Evolutionary conservation across 2,797 vertebrate genomes (phyloP), one percentile per base, ranked within the genome.

Genomic region (Eremophila alpestris): DNA sequence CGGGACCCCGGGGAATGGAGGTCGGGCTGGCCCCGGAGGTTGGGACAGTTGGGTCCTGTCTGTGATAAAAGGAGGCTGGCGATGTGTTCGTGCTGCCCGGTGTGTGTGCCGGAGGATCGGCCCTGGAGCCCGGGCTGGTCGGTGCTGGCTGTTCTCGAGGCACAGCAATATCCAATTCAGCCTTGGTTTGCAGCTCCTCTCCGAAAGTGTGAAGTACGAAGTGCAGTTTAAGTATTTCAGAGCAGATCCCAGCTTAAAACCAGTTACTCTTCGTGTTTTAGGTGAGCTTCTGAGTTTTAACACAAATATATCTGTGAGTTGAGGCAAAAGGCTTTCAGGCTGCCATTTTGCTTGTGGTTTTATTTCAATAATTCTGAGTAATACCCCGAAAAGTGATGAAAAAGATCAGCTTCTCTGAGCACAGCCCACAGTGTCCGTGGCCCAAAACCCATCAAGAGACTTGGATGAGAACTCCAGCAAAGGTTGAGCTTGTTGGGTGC

Each of bases 81-180:
- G 26, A 0, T 27, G 48, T 12, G 2, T 8, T 30, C 4, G 5
- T 26, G 71, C 65, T 9, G 43, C 3, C 45, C 4, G 52, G 1
- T 17, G 19, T 16, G 54, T 12, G 65, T 22, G 68, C 24, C 4
- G 54, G 17, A 14, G 32, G 38, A 4, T 13, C 38, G 29, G 29
- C 38, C n/a, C 52, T 3, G 19, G 20, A 41, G 69, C 17, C 24
- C 54, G 0, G 23, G n/a, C 71, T 9, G 46, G 2, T 34, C 43
- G 21, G 7, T 6, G 3, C 62, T 4, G 2, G 0, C 2, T 0
- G 15, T 24, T 38, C 13, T 4, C 1, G 1, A 12, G 79, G 32
- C 43, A 5, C 38, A 3, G 76, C 11, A 8, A 0, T 4, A 1
- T 0, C 1, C 38, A 8, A 0, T 3, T 11, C 10, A 17, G 49